phyloP scores from a whole-genome alignment of 2,888 invertebrate genomes.

The Megalurothrips usitatus region DNA sequence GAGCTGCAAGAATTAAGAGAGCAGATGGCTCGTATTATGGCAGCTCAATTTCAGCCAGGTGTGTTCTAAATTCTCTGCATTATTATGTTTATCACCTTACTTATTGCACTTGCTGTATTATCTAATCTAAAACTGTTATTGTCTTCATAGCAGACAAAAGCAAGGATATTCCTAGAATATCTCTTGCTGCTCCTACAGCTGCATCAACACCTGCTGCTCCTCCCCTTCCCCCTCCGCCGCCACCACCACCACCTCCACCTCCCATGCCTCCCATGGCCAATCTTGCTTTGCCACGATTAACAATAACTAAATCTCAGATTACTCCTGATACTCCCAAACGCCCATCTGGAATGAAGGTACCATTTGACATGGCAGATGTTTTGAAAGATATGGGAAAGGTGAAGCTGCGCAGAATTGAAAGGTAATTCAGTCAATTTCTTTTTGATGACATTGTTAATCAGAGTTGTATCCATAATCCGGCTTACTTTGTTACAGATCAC shows the following conservation, averaged over 20 bases:
- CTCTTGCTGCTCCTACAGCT: not conserved
- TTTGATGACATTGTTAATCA: not conserved
- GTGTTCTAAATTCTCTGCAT: not conserved
- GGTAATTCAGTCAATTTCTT: not conserved
- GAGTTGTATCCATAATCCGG: not conserved
- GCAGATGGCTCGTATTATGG: slow-evolving; percentile 7
- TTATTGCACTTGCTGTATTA: not conserved
- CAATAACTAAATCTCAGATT: not conserved
- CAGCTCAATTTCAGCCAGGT: not conserved
- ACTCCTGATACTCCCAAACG: not conserved
- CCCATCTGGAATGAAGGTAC: not conserved
- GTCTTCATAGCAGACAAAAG: not conserved
- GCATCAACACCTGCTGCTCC: not conserved
- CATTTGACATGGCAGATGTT: not conserved
- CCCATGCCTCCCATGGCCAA: not conserved
- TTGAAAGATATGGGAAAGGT: slow-evolving; percentile 11
- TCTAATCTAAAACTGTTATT: not conserved
- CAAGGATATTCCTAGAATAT: not conserved
- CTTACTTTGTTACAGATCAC: not conserved
- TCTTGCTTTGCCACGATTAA: not conserved
- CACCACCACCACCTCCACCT: not conserved
- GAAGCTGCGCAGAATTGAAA: not conserved
- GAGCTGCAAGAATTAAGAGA: slow-evolving; percentile 1
- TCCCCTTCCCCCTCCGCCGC: not conserved
- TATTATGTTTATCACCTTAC: not conserved